phyloP scores from a whole-genome alignment of 2,888 invertebrate species.

The Hanleya hanleyi region DNA sequence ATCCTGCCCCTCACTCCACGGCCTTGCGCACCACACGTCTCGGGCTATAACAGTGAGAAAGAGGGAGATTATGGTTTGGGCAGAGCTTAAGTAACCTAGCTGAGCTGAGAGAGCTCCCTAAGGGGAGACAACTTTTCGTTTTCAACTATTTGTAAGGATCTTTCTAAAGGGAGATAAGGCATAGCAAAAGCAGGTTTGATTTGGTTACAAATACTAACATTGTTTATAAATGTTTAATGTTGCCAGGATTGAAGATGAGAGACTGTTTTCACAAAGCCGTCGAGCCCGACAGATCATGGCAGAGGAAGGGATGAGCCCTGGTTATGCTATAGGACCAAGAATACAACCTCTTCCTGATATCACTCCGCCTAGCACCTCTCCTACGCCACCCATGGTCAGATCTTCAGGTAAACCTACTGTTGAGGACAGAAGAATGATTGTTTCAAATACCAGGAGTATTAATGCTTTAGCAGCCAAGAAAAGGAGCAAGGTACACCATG shows the following conservation, averaged over 20 bases:
- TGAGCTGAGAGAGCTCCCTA: too few relatives aligned
- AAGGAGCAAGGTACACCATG: constrained; percentile 52
- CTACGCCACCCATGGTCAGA: neutral
- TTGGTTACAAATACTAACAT: too few relatives aligned
- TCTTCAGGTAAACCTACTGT: neutral
- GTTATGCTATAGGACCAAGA: neutral
- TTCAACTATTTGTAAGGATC: too few relatives aligned
- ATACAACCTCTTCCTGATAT: neutral
- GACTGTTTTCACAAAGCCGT: neutral
- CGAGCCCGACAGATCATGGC: constrained; percentile 4
- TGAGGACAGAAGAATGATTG: constrained; percentile 55
- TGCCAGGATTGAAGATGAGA: neutral
- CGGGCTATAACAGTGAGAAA: too few relatives aligned
- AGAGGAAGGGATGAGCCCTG: neutral
- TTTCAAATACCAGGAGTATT: constrained; percentile 66
- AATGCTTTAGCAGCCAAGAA: constrained; percentile 68
- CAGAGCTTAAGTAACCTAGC: too few relatives aligned
- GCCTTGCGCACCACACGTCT: too few relatives aligned
- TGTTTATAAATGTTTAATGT: too few relatives aligned
- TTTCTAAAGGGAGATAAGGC: too few relatives aligned
- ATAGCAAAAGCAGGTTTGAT: too few relatives aligned
- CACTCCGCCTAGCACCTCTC: neutral
- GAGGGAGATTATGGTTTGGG: too few relatives aligned
- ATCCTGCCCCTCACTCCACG: too few relatives aligned
- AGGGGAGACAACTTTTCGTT: too few relatives aligned